Percentiles rank a stretch among this genome's conserved stretches.
Evolutionary conservation across 2,113 vertebrate genomes (phyloP).

Genomic region (Protobothrops flavoviridis): DNA sequence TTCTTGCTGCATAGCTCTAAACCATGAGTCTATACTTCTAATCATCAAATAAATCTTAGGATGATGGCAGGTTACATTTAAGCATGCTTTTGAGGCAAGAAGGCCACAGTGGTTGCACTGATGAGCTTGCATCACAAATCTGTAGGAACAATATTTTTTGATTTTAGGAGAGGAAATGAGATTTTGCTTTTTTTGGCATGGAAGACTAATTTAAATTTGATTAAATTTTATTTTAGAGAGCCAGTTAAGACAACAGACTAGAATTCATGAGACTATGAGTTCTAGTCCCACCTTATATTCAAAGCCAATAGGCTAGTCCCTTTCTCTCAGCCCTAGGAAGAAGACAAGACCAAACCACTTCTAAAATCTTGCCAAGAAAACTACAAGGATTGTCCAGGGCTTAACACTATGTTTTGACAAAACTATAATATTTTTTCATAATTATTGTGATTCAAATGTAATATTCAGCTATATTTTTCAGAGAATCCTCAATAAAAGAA

Average conservation of each 20-base stretch:
- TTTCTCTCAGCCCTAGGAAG: not conserved
- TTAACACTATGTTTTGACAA: not conserved
- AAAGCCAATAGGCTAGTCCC: not conserved
- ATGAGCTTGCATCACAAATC: not conserved
- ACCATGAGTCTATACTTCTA: not conserved
- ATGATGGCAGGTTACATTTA: not conserved
- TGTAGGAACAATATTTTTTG: not conserved
- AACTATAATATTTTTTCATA: not conserved
- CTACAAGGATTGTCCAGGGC: not conserved
- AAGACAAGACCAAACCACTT: not conserved
- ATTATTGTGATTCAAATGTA: not conserved
- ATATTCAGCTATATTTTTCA: not conserved
- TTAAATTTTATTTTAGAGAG: not conserved
- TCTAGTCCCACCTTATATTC: not conserved
- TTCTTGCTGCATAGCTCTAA: not conserved
- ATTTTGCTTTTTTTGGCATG: not conserved
- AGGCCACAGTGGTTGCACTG: not conserved
- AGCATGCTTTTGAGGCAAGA: not conserved
- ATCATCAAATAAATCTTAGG: not conserved
- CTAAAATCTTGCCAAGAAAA: not conserved
- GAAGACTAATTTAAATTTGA: not conserved
- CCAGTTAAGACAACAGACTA: not conserved
- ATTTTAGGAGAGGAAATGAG: not conserved
- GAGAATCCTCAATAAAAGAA: not conserved
- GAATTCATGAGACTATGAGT: not conserved